Base-by-base conservation (phyloP, 2,888 invertebrate genomes). In the Byasa hedistus region DNA sequence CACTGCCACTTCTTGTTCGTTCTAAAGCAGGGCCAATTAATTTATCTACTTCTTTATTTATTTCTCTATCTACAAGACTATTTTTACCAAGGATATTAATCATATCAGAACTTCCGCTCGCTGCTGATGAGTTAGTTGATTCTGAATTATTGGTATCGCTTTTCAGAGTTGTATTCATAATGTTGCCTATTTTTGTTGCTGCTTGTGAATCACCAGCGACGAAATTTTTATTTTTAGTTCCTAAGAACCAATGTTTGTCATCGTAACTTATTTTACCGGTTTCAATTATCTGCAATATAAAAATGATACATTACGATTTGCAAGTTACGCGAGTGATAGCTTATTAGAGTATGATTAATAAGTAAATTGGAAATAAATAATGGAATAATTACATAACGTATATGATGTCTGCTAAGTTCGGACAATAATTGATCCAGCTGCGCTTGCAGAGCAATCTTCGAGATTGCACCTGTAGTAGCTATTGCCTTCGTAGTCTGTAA, bases 1-100 rank as follows among this genome's bases (percentile, higher is more conserved):
- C 89, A 71, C 82, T 85, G 1, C 88, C 87, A 70, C 92, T 92
- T 66, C 81, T 86, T 1, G 92, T 85, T 74, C 92, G 82, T 75
- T 89, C 90, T 61, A 92, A 75, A 3, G 83, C 72, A 7, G 90
- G 87, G 5, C 83, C 83, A 69, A 92, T 87, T 61, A 91, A 69
- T 69, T 87, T 86, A 70, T 92, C 87, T 54, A 89, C 86, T 80
- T 91, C 87, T 70, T 86, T 83, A 69, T 82, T 87, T 24, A 89
- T 85, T 78, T 85, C 85, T 61, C 79, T 82, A 58, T 79, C 75
- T 54, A 89, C 80, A 69, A 82, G 80, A 22, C 72, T 71, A 68
- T 83, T 82, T 71, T 83, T 85, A 36, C 83, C 83, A 70, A 82
- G 76, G 17, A 75, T 76, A 68, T 81, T 83, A 32, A 85, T 79